phyloP scores from a whole-genome alignment of 2,888 invertebrate genomes.

The Galeopsomyia nigrocyanea region DNA sequence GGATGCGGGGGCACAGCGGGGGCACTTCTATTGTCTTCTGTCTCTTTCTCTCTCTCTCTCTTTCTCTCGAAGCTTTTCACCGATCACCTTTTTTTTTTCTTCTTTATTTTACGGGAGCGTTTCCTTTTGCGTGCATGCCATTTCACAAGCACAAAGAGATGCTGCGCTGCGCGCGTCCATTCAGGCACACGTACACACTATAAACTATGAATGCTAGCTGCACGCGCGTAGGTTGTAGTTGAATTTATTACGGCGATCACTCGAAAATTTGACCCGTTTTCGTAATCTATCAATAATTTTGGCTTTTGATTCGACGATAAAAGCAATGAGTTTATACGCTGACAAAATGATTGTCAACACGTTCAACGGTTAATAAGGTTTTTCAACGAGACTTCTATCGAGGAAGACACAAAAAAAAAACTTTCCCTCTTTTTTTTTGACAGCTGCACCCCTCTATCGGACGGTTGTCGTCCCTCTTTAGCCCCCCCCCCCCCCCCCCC shows the following conservation, averaged over 20 bases:
- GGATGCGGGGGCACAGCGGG: no score
- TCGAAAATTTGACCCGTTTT: background rate
- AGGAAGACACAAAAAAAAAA: no score
- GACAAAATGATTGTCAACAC: no score
- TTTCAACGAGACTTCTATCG: no score
- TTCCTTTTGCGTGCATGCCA: background rate
- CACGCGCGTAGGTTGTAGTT: background rate
- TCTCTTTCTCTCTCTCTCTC: conserved; percentile 4
- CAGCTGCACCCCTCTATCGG: no score
- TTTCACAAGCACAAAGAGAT: background rate
- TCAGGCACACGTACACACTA: background rate
- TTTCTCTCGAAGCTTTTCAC: background rate
- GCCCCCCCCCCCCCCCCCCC: no score
- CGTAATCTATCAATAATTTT: no score
- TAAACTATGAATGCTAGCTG: background rate
- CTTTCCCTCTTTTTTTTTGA: no score
- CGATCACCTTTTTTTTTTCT: background rate
- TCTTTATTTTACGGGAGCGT: background rate
- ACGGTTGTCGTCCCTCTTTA: no score
- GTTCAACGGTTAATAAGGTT: no score
- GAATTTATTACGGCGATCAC: background rate
- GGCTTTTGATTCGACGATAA: no score
- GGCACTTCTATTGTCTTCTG: background rate
- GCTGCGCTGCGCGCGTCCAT: background rate
- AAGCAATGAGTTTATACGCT: no score